phyloP scores from a whole-genome alignment of 2,113 vertebrate species.

The Illadopsis cleaveri region DNA sequence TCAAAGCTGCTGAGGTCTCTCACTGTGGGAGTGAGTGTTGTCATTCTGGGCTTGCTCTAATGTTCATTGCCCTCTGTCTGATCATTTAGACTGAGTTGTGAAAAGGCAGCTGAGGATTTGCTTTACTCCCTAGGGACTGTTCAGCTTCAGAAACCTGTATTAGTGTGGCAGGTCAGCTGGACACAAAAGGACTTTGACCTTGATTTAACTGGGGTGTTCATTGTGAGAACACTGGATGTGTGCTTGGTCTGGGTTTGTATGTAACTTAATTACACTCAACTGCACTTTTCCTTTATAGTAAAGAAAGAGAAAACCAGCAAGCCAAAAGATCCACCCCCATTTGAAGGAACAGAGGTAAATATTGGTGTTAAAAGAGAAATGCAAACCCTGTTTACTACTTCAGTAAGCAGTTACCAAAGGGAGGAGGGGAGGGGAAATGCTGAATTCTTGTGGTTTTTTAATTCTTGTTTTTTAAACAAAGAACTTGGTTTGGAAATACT shows the following conservation, averaged over 20 bases:
- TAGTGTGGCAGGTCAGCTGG: not conserved
- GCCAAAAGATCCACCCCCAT: slow-evolving; percentile 85
- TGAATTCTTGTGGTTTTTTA: not conserved
- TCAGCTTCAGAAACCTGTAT: not conserved
- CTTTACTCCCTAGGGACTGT: not conserved
- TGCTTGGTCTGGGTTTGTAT: not conserved
- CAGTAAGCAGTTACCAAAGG: not conserved
- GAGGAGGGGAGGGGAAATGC: not conserved
- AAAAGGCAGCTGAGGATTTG: not conserved
- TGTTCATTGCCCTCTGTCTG: not conserved
- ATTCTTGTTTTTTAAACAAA: slow-evolving; percentile 17
- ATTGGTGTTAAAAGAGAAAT: not conserved
- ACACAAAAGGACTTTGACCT: not conserved
- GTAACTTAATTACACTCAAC: not conserved
- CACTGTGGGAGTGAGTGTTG: not conserved
- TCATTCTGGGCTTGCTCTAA: not conserved
- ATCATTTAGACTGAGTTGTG: not conserved
- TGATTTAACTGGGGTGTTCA: not conserved
- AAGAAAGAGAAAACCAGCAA: slow-evolving; percentile 84
- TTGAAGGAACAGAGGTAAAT: slow-evolving; percentile 90
- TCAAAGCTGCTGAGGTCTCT: not conserved
- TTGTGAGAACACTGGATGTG: not conserved
- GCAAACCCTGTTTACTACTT: not conserved
- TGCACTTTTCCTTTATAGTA: slow-evolving; percentile 65
- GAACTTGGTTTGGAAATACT: slow-evolving; percentile 1